Percentiles rank a stretch among this genome's conserved stretches.
Conservation (phyloP, 2,888 invertebrate species). For the Tetheella fluctuosa region DNA sequence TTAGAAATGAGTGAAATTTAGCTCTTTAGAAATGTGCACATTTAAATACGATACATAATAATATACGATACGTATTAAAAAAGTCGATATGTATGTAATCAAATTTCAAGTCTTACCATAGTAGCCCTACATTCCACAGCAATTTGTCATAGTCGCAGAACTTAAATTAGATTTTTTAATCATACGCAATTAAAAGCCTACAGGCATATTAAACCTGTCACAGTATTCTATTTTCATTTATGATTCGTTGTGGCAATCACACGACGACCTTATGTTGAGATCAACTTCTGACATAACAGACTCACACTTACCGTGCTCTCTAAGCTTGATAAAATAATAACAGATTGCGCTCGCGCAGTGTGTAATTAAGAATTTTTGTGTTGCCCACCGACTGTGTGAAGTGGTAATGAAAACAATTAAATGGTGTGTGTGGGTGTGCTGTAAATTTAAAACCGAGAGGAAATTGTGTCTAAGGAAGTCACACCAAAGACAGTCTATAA, state of each 20-base stretch:
- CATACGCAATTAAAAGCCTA: conserved; percentile 46
- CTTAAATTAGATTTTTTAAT: conserved; percentile 48
- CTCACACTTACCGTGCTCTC: conserved; percentile 41
- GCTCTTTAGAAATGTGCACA: too few relatives aligned
- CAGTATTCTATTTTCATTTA: conserved; percentile 53
- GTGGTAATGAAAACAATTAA: conserved; percentile 69
- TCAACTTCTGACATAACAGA: conserved; percentile 32
- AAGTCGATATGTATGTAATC: not conserved
- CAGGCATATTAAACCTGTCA: conserved; percentile 53
- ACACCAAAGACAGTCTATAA: not conserved
- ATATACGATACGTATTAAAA: too few relatives aligned
- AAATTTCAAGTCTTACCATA: not conserved
- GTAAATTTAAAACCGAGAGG: not conserved
- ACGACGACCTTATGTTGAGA: conserved; percentile 27
- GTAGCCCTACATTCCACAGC: conserved; percentile 28
- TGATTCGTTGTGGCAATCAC: conserved; percentile 31
- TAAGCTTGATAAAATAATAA: conserved; percentile 61
- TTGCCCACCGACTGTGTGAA: conserved; percentile 64
- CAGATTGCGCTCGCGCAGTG: conserved; percentile 39
- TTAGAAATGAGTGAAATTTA: too few relatives aligned
- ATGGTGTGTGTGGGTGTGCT: conserved; percentile 22
- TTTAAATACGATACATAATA: too few relatives aligned
- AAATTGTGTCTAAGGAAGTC: not conserved
- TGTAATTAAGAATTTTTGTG: conserved; percentile 62
- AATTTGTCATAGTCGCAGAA: conserved; percentile 43